Conservation (phyloP, 2,113 vertebrate genomes). For the Atractosteus spatula region DNA sequence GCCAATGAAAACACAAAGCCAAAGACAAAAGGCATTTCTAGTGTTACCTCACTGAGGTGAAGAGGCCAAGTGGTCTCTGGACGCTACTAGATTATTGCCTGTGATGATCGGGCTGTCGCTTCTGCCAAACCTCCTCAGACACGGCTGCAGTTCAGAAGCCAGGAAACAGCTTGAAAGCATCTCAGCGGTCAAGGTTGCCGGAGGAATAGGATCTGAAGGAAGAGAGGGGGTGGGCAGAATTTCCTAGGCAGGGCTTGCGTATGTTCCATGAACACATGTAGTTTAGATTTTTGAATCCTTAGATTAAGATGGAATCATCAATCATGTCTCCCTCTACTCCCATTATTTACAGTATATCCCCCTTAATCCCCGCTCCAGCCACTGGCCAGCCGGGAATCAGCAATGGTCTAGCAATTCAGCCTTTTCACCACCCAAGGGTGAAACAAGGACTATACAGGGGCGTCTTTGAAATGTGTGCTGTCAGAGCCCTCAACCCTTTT, state of each 20-base stretch:
- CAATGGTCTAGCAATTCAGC: no score
- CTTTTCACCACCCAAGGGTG: no score
- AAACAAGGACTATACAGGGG: no score
- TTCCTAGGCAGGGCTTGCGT: slow-evolving; percentile 54
- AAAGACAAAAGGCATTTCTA: slow-evolving; percentile 6
- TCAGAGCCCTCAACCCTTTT: no score
- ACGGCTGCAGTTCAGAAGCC: slow-evolving; percentile 61
- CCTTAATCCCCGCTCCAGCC: no score
- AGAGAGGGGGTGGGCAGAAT: slow-evolving; percentile 29
- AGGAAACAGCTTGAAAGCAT: slow-evolving; percentile 75
- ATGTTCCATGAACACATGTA: slow-evolving; percentile 21
- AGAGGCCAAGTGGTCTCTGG: neutral
- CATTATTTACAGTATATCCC: no score
- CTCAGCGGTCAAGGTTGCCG: slow-evolving; percentile 59
- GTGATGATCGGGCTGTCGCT: neutral
- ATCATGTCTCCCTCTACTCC: no score
- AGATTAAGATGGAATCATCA: no score
- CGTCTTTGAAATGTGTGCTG: no score
- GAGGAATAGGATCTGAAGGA: no score
- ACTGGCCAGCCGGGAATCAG: no score
- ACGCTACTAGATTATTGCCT: neutral
- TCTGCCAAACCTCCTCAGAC: slow-evolving; percentile 54
- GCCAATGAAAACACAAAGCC: neutral
- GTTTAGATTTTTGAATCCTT: no score
- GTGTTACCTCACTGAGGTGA: slow-evolving; percentile 6